A percentile compares a stretch with the other conserved stretches of the same genome.
phyloP scores from a whole-genome alignment of 2,888 invertebrate genomes.

The Athripsodes cinereus region DNA sequence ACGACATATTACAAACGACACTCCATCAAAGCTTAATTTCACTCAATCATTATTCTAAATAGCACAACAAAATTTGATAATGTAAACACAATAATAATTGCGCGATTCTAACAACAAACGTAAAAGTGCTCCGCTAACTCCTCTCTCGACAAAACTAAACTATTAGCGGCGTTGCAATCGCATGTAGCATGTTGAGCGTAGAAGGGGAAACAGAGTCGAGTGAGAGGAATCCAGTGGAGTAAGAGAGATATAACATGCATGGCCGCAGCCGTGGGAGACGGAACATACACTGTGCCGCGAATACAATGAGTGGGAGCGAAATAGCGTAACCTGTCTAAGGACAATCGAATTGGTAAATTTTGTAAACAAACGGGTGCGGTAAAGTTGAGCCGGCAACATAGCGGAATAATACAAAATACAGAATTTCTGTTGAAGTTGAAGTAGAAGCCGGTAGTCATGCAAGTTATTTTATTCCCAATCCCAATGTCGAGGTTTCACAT shows the following conservation, averaged over 20 bases:
- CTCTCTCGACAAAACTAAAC: conserved; percentile 19
- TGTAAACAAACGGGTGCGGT: conserved; percentile 20
- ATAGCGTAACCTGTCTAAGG: conserved; percentile 15
- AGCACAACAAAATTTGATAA: conserved; percentile 31
- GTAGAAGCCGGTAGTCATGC: conserved; percentile 10
- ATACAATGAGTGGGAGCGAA: conserved; percentile 12
- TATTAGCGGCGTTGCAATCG: conserved; percentile 18
- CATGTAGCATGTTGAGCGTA: conserved; percentile 13
- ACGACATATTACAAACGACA: conserved; percentile 8
- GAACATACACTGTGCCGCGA: conserved; percentile 15
- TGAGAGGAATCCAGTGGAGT: conserved; percentile 31
- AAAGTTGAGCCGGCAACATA: conserved; percentile 28
- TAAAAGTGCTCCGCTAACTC: conserved; percentile 21
- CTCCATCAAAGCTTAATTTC: conserved; percentile 36
- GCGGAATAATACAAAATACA: conserved; percentile 24
- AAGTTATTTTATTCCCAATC: conserved; percentile 3
- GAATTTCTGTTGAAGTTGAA: conserved; percentile 13
- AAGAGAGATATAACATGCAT: conserved; percentile 16
- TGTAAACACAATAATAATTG: conserved; percentile 20
- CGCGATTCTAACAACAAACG: conserved; percentile 14
- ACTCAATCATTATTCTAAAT: neutral
- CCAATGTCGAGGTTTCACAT: neutral
- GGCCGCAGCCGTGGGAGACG: conserved; percentile 20
- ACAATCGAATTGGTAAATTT: conserved; percentile 2
- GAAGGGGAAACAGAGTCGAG: neutral